Evolutionary conservation across 2,797 vertebrate genomes (phyloP).

Genomic region (Corythornis leucogaster): DNA sequence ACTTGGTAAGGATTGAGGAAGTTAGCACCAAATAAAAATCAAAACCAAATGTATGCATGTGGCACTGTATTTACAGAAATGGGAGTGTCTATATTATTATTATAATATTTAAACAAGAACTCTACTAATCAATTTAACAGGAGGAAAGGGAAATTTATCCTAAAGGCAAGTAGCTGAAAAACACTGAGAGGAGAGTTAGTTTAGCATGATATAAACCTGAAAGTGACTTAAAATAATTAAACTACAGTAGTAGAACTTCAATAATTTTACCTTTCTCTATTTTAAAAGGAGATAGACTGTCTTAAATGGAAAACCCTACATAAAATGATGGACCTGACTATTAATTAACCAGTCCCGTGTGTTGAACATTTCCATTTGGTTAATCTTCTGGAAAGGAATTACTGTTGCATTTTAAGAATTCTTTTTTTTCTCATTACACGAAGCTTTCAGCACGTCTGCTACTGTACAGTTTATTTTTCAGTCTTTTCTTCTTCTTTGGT

Average conservation of each 20-base stretch:
- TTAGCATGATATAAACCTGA: background rate
- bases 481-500: slow-evolving; percentile 22
- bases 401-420: slow-evolving; percentile 38
- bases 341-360: slow-evolving; percentile 50
- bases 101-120: background rate
- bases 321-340: slow-evolving; percentile 42
- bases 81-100: background rate
- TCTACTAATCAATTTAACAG: background rate
- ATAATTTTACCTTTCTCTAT: background rate
- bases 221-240: background rate
- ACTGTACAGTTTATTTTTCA: background rate
- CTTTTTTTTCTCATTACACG: slow-evolving; percentile 25
- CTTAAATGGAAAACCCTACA: slow-evolving; percentile 39
- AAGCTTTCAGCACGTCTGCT: slow-evolving; percentile 36
- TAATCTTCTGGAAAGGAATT: slow-evolving; percentile 67
- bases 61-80: background rate
- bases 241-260: background rate
- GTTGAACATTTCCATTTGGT: slow-evolving; percentile 56
- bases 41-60: background rate
- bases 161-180: background rate
- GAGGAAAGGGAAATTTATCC: background rate
- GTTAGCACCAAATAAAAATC: background rate
- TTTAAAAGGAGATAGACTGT: background rate
- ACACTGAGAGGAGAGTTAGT: background rate
- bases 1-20: background rate